Evolutionary conservation across 2,888 invertebrate genomes (phyloP).

Genomic region (Apotomis capreana): DNA sequence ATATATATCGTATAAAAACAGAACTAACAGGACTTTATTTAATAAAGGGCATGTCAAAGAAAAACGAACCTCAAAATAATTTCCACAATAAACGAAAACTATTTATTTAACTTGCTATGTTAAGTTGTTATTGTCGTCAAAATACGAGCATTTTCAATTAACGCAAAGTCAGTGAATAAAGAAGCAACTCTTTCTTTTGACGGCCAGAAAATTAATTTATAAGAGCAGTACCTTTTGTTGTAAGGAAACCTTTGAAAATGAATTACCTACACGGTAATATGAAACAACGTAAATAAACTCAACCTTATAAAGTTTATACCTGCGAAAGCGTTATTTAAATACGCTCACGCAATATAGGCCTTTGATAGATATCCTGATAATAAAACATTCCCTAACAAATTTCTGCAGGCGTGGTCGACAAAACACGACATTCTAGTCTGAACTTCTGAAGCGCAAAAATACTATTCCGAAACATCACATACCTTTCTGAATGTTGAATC

Average conservation of each 20-base stretch:
- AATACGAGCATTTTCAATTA: neutral
- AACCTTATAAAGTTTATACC: neutral
- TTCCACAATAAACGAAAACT: too few species aligned
- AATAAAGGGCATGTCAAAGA: too few species aligned
- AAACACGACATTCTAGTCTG: neutral
- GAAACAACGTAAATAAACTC: constrained; percentile 7
- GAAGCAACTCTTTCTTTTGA: constrained; percentile 2
- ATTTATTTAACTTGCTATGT: too few species aligned
- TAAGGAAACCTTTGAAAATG: neutral
- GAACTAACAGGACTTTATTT: too few species aligned
- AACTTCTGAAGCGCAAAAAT: neutral
- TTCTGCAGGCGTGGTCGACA: constrained; percentile 3
- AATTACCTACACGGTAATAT: neutral
- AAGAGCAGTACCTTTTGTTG: neutral
- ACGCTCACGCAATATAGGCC: constrained; percentile 3
- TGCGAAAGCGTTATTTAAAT: neutral
- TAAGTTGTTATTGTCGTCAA: neutral
- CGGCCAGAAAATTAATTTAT: neutral
- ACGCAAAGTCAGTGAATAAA: neutral
- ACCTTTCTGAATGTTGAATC: too few species aligned
- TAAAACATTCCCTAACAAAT: constrained; percentile 1
- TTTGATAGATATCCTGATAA: constrained; percentile 22
- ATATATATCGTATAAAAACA: too few species aligned
- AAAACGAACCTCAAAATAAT: too few species aligned
- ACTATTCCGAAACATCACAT: neutral